Conservation (phyloP, 2,888 invertebrate genomes). For the Rhagonycha lutea region DNA sequence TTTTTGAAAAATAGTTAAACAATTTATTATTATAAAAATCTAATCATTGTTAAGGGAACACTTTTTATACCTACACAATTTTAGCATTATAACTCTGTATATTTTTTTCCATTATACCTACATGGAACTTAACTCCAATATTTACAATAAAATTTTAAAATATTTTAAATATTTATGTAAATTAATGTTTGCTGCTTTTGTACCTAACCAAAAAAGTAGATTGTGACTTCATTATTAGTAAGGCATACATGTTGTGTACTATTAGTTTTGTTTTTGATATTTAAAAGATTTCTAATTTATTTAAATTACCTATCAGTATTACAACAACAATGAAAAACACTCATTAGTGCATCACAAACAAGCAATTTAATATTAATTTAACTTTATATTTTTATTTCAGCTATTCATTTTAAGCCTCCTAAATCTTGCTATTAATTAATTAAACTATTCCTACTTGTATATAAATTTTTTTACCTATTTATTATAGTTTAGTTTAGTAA, state of each 20-base stretch:
- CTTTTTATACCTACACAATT: background rate
- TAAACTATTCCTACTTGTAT: background rate
- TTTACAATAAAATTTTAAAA: slow-evolving; percentile 1
- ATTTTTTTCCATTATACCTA: slow-evolving; percentile 5
- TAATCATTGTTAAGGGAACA: background rate
- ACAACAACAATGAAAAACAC: slow-evolving; percentile 3
- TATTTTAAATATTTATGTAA: background rate
- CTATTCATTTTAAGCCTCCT: slow-evolving; percentile 47
- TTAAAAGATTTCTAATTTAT: background rate
- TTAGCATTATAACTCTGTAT: slow-evolving; percentile 16
- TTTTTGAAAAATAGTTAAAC: background rate
- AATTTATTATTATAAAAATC: background rate
- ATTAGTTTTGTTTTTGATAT: background rate
- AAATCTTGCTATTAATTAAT: slow-evolving; percentile 43
- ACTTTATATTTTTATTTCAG: slow-evolving; percentile 49
- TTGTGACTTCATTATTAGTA: background rate
- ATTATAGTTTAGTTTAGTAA: slow-evolving; percentile 12
- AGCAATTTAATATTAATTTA: slow-evolving; percentile 30
- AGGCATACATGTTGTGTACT: background rate
- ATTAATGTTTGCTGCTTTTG: slow-evolving; percentile 26
- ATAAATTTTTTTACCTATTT: background rate
- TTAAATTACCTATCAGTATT: background rate
- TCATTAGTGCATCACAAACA: slow-evolving; percentile 15
- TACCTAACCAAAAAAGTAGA: background rate
- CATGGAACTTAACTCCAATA: background rate